These are phyloP conservation scores for Notospermus geniculatus DNA, from an alignment of 1,140 invertebrate species.

Conservation along the genomic window DNA sequence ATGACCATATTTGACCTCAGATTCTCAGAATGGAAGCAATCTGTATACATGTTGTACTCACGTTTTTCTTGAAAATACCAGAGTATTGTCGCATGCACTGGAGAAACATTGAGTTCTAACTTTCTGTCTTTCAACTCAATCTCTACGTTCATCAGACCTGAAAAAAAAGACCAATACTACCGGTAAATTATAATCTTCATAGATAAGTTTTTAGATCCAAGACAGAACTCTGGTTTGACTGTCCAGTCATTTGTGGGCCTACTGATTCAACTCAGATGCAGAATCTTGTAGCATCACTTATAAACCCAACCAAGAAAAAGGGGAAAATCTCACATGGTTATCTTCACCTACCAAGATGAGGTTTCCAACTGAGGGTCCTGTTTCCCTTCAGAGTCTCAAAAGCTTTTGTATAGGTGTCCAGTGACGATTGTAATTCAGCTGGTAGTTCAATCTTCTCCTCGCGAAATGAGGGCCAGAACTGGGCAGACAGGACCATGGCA, in stretches of 20 bases:
- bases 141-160: conserved; percentile 78
- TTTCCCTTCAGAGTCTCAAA: conserved; percentile 94
- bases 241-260: no score
- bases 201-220: no score
- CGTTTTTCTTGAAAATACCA: conserved; percentile 90
- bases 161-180: conserved; percentile 19
- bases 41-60: no score
- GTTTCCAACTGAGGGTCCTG: conserved; percentile 90
- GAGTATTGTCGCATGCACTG: conserved; percentile 91
- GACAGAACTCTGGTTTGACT: no score
- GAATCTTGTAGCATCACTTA: no score
- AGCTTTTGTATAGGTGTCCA: conserved; percentile 84
- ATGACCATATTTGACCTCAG: no score
- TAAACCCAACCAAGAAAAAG: no score
- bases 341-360: conserved; percentile 78
- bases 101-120: conserved; percentile 81
- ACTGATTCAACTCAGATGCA: no score
- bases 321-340: no score
- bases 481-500: conserved; percentile 90
- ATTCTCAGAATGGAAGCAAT: no score
- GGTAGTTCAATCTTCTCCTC: conserved; percentile 90
- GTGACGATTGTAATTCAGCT: conserved; percentile 72
- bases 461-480: conserved; percentile 97
- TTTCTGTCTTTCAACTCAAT: conserved; percentile 81
- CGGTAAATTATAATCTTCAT: no score